phyloP scores from a whole-genome alignment of 2,797 vertebrate genomes.

The Loris lydekkerianus region DNA sequence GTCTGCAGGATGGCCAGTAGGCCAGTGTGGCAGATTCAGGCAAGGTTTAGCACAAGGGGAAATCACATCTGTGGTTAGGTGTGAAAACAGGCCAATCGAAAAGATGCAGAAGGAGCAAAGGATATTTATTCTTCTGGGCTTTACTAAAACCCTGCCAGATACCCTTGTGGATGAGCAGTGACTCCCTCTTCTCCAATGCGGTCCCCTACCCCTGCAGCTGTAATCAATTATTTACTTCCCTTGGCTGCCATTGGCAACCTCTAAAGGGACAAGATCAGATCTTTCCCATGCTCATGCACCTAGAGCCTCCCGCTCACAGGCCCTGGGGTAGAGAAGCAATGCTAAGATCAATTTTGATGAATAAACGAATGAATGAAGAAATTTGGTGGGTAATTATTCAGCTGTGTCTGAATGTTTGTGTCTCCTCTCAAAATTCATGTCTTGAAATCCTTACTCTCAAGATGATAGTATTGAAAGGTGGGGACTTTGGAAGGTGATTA shows the following conservation, averaged over 20 bases:
- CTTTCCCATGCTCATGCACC: not conserved
- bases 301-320: not conserved
- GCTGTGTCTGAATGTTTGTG: not conserved
- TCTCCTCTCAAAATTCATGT: not conserved
- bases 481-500: not conserved
- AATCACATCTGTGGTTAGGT: too few relatives aligned
- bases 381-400: not conserved
- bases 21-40: fast-evolving
- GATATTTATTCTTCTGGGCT: not conserved
- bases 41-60: not conserved
- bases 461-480: not conserved
- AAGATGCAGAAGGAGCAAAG: not conserved
- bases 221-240: not conserved
- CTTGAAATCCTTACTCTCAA: not conserved
- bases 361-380: not conserved
- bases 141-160: not conserved
- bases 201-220: not conserved
- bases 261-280: not conserved
- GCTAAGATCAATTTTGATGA: not conserved
- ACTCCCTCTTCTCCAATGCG: not conserved
- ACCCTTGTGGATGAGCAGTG: fast-evolving
- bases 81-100: not conserved
- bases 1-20: not conserved
- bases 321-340: not conserved
- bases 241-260: not conserved